Evolutionary conservation across 2,797 vertebrate species (phyloP).

Genomic region (Bryconaethiops microstoma): DNA sequence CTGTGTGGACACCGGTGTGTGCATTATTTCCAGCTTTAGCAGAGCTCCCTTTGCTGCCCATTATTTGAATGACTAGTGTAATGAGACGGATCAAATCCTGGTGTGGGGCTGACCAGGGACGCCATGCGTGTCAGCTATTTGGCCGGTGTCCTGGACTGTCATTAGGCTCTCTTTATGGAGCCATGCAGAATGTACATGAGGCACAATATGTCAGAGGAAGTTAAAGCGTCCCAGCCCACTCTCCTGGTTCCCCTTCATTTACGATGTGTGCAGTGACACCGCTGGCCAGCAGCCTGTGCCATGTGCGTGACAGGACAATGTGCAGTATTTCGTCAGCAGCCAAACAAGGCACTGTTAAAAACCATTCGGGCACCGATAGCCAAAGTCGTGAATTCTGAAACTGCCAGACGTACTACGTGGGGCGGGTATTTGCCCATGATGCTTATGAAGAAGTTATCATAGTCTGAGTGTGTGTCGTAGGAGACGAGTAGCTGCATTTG

Average conservation of each 20-base stretch:
- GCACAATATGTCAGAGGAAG: constrained; percentile 61
- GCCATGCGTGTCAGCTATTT: constrained; percentile 55
- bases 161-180: constrained; percentile 56
- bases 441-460: constrained; percentile 18
- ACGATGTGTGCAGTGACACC: constrained; percentile 39
- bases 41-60: constrained; percentile 49
- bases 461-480: constrained; percentile 8
- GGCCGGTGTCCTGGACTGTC: constrained; percentile 58
- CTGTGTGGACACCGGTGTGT: constrained; percentile 46
- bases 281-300: constrained; percentile 48
- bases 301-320: constrained; percentile 30
- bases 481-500: constrained; percentile 37
- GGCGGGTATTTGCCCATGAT: constrained; percentile 7
- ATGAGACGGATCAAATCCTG: constrained; percentile 57
- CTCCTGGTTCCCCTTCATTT: constrained; percentile 58
- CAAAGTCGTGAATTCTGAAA: constrained; percentile 27
- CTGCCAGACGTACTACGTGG: background rate
- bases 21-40: constrained; percentile 47
- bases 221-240: constrained; percentile 54
- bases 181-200: constrained; percentile 53
- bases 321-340: constrained; percentile 39
- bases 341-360: constrained; percentile 51
- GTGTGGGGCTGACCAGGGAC: constrained; percentile 52
- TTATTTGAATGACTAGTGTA: constrained; percentile 59
- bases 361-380: constrained; percentile 38